Base-by-base conservation (phyloP, 1,140 invertebrate genomes). In the Meloidogyne chitwoodi region DNA sequence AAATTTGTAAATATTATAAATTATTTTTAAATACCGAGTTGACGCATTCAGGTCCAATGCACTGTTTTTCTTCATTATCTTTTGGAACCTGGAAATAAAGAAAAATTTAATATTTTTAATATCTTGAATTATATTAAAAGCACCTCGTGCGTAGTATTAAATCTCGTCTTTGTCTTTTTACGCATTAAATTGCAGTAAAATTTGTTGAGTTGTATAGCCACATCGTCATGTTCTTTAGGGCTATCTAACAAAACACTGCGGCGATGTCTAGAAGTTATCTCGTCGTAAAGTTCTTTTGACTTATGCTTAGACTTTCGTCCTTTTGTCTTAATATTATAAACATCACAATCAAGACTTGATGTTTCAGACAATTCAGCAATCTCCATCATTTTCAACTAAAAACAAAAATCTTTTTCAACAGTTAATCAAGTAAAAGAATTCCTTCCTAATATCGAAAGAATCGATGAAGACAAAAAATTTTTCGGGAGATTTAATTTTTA, bases 11-110 rank as follows among this genome's bases (percentile, higher is more conserved):
- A 56, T 4, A 5, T 56, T 56, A n/a, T 22, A 56, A 56, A 56
- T 19, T 44, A 16, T 44, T 44, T n/a, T 8, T n/a, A 56, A 56
- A 89, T 0, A 94, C 93, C 74, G 91, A 91, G 75, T 92, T 91
- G 0, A 89, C 90, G 88, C 96, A 99, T 19, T 91, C 91, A 3
- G 94, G 94, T 0, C 95, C 95, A 86, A 93, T 93, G 87, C 96
- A 99, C 81, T 99, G 96, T 67, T 70, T 69, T 14, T 82, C 69
- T 14, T 77, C 77, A 62, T 78, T 10, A 3, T n/a, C 31, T 14
- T 2, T 27, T 65, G 38, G 8, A 73, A 73, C 4, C 22, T 62
- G 0, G n/a, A 67, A 73, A 62, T 12, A 65, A 73, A 22, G 19
- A 2, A 68, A 56, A n/a, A 4, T 31, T 12, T 16, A 44, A 24